Evolutionary conservation across 2,113 vertebrate species (phyloP).

Genomic region (Empidonax traillii): DNA sequence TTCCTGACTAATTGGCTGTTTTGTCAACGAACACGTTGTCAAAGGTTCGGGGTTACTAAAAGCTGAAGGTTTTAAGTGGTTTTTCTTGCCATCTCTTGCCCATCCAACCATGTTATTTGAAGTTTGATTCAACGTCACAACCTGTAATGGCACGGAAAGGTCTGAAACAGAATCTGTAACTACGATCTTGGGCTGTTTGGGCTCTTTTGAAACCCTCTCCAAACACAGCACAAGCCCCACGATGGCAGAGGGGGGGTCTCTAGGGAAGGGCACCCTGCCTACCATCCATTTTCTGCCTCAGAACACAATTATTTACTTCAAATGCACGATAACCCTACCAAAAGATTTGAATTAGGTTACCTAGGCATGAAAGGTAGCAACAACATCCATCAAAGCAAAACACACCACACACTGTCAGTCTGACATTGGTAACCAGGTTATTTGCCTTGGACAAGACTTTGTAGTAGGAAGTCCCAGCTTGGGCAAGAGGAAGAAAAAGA

Average conservation of each 20-base stretch:
- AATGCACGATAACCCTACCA: neutral
- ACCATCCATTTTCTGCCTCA: neutral
- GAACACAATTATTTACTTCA: neutral
- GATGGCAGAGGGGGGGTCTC: neutral
- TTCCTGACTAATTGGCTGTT: neutral
- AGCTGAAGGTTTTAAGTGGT: neutral
- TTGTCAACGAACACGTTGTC: neutral
- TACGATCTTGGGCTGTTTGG: neutral
- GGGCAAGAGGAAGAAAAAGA: neutral
- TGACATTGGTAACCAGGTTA: neutral
- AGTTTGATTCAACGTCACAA: neutral
- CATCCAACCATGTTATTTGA: neutral
- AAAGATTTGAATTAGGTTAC: neutral
- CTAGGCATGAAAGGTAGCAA: neutral
- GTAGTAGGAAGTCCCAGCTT: neutral
- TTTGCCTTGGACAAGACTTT: neutral
- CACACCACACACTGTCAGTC: fast-evolving
- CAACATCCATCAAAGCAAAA: neutral
- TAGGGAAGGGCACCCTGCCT: neutral
- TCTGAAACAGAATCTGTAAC: neutral
- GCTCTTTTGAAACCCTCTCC: neutral
- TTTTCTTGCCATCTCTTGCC: neutral
- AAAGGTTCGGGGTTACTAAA: neutral
- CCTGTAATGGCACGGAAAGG: neutral
- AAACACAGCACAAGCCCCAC: neutral